Evolutionary conservation across 2,113 vertebrate genomes (phyloP).

Genomic region (Hassar affinis): DNA sequence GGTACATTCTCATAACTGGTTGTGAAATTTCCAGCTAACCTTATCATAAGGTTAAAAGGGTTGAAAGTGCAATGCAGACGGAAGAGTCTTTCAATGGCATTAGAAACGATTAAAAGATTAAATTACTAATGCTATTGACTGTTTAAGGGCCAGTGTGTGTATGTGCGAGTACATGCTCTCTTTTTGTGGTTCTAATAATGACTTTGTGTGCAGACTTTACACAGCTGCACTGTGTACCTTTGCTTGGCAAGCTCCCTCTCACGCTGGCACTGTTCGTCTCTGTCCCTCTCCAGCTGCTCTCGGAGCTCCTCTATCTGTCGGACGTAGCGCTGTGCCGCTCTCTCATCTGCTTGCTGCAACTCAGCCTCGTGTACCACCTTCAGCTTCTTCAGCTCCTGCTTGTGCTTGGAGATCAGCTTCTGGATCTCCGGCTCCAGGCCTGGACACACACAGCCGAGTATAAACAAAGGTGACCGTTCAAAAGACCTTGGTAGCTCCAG

Average conservation of each 20-base stretch:
- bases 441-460: constrained; percentile 51
- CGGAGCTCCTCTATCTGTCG: constrained; percentile 82
- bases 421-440: constrained; percentile 96
- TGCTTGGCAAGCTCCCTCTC: constrained; percentile 82
- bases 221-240: constrained; percentile 64
- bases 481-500: neutral
- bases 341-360: constrained; percentile 81
- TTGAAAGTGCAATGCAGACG: neutral
- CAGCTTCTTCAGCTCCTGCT: constrained; percentile 86
- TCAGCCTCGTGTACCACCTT: constrained; percentile 84
- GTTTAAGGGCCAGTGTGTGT: neutral
- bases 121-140: neutral
- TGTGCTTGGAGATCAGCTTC: constrained; percentile 88
- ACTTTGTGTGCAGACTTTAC: neutral
- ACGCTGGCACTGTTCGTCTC: constrained; percentile 79
- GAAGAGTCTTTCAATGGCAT: neutral
- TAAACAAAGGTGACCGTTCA: neutral
- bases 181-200: neutral
- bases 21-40: neutral
- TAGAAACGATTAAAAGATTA: neutral
- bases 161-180: neutral
- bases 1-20: too few species aligned
- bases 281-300: constrained; percentile 78
- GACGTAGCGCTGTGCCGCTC: constrained; percentile 76
- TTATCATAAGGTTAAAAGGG: neutral